Base-by-base conservation (phyloP, 2,113 vertebrate species). In the Campylorhamphus procurvoides region DNA sequence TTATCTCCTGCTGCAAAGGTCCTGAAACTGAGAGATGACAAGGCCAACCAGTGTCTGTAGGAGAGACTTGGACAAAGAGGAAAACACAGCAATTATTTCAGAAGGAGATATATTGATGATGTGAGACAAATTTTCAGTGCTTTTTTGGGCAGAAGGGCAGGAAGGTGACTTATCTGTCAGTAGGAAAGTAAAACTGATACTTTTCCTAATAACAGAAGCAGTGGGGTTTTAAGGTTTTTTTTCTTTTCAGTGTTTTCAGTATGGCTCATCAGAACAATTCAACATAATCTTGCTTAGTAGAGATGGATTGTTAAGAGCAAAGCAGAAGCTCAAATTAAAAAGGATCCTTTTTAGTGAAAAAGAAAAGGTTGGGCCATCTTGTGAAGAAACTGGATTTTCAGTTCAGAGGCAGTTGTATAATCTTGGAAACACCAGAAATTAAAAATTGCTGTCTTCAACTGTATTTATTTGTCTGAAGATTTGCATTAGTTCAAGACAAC, bases 391-490 rank as follows among this genome's bases (percentile, higher is more conserved):
- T 44, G 39, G 23, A 55, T 49, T 94, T 89, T 84, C 84, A 94
- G 39, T 91, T 90, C 39, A 96, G 60, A 95, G 64, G 17, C 20
- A 42, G 37, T 76, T 93, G 35, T 67, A 35, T 44, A 75, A 52
- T 93, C 55, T 67, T 87, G 39, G 60, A 77, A 80, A 46, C 17
- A 84, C 7, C n/a, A 81, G 44, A 96, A 95, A 94, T 82, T 9
- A 97, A 95, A 93, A 84, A 58, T 15, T 71, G 10, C 73, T 46
- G n/a, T 85, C 16, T 85, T 90, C 29, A 87, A 18, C 24, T 16
- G 28, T 72, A 81, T 84, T 95, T 94, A 44, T 82, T 68, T 84
- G 93, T 40, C 19, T 69, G 53, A 94, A 89, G 40, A 18, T 87
- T 78, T 92, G 18, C 22, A 29, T 14, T 49, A 33, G 71, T 95